Evolutionary conservation across 1,140 invertebrate genomes (phyloP), one percentile per base, ranked within the genome.

Genomic region (Drosophila sulfurigaster): DNA sequence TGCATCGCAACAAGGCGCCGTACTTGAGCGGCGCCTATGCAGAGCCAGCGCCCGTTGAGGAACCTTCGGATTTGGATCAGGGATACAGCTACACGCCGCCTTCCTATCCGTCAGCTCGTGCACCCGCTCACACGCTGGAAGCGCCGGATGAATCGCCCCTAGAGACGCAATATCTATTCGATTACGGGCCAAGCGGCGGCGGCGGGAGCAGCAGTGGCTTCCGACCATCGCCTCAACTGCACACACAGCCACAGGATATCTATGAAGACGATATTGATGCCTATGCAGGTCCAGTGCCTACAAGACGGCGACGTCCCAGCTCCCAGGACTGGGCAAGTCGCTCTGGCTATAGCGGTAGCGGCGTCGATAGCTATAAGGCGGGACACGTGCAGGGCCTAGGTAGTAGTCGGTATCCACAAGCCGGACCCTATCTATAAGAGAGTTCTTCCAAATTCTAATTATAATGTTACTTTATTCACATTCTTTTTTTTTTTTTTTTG

Each of bases 311-410:
- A 28, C 76, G 66, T 1, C 73, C 75, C n/a, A 28, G 64, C 1
- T 41, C 67, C 1, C 59, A 70, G 8, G 73, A 75, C 13, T 89
- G 79, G 79, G 52, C 79, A 6, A 71, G 66, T 16, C 15, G 58
- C 8, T 56, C 43, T 6, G 70, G 60, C 0, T 79, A 62, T 13
- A 77, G 65, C 3, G 38, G 48, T 16, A 78, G 20, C 30, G 78
- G 82, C 5, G 45, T 77, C 43, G 85, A 91, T 51, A 91, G 89
- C 65, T 91, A 91, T 51, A 83, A 82, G 43, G 86, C 75, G 1
- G 82, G 75, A 0, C 82, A 90, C 16, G 80, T 83, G 0, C 90
- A 89, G 57, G 78, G 80, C 28, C 35, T 83, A 3, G 85, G 74
- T 0, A 72, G 62, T 57, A 56, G 64, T 16, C 71, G 79, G 2